Base-by-base conservation (phyloP, 2,113 vertebrate genomes). In the Ia io region DNA sequence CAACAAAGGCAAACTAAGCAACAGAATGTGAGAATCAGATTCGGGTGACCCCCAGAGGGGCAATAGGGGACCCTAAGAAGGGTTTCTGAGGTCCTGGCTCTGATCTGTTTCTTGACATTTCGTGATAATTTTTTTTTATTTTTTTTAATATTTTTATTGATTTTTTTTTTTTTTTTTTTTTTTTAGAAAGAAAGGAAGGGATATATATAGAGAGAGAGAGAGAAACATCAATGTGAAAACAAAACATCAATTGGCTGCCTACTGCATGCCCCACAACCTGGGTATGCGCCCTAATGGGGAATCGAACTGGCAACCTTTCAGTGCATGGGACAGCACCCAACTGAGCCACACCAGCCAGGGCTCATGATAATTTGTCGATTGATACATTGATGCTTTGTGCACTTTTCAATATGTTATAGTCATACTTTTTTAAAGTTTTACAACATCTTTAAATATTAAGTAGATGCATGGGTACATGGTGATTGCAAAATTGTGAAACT, bases 71-170 rank as follows among this genome's bases (percentile, higher is more conserved):
- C 7, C 18, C 17, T 0, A 1, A 42, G 67, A 28, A 30, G 11
- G 6, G 7, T 63, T 56, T 74, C 77, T 0, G 14, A 89, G 42
- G 47, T 42, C 35, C 22, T 42, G 10, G 9, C 30, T 40, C 47
- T 94, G 32, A n/a, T 74, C 10, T 10, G 14, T 61, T 77, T 92
- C 77, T 88, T 73, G 28, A 93, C 35, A 67, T 44, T 94, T 74
- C 6, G 0, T 74, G 35, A 53, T 85, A 32, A 63, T 32, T 42
- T n/a, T n/a, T n/a, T n/a, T n/a, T n/a, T n/a, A n/a, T n/a, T n/a
- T n/a, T 63, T 61, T 63, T 30, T 28, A 63, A 73, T 8, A 56
- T 56, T 56, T 65, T 65, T 65, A 65, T 22, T 25, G 59, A 61
- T 61, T 61, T 61, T 63, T 61, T 63, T 30, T 28, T 63, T 61